Percentiles rank a stretch among this genome's conserved stretches.
phyloP scores from a whole-genome alignment of 1,140 invertebrate species.

The Cydia pomonella region DNA sequence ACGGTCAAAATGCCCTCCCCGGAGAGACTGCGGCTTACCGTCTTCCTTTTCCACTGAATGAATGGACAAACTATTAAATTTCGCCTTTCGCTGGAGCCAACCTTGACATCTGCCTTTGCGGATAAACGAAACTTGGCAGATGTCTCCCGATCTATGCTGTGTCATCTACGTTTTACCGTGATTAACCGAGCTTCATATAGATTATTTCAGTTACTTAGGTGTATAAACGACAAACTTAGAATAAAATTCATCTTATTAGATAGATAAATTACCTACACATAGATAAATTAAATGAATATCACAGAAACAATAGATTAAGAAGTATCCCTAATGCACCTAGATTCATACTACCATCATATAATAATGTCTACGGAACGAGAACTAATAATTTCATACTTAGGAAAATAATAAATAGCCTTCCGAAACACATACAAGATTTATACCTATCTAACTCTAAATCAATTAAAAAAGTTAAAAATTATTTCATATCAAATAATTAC shows the following conservation, averaged over 20 bases:
- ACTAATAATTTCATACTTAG: too few relatives aligned
- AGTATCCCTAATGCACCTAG: too few relatives aligned
- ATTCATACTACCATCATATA: too few relatives aligned
- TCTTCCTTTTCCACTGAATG: constrained; percentile 41
- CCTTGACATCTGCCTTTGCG: constrained; percentile 18
- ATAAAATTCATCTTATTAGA: not conserved
- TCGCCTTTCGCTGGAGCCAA: constrained; percentile 27
- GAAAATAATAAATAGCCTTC: too few relatives aligned
- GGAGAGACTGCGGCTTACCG: constrained; percentile 42
- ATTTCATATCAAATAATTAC: too few relatives aligned
- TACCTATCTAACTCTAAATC: too few relatives aligned
- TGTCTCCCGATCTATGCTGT: not conserved
- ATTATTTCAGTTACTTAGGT: not conserved
- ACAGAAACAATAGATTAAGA: too few relatives aligned
- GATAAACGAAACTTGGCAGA: not conserved
- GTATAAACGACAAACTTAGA: not conserved
- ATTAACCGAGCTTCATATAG: constrained; percentile 1
- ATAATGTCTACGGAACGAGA: too few relatives aligned
- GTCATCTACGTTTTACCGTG: constrained; percentile 3
- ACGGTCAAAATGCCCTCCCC: constrained; percentile 55
- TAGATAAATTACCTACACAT: too few relatives aligned
- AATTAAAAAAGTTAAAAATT: too few relatives aligned
- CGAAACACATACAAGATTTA: too few relatives aligned
- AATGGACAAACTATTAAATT: constrained; percentile 40
- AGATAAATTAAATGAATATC: too few relatives aligned